A percentile compares a stretch with the other conserved stretches of the same genome.
These are phyloP conservation scores for Rhinoderma darwinii DNA, from an alignment of 2,113 vertebrate genomes.

Conservation along the genomic window DNA sequence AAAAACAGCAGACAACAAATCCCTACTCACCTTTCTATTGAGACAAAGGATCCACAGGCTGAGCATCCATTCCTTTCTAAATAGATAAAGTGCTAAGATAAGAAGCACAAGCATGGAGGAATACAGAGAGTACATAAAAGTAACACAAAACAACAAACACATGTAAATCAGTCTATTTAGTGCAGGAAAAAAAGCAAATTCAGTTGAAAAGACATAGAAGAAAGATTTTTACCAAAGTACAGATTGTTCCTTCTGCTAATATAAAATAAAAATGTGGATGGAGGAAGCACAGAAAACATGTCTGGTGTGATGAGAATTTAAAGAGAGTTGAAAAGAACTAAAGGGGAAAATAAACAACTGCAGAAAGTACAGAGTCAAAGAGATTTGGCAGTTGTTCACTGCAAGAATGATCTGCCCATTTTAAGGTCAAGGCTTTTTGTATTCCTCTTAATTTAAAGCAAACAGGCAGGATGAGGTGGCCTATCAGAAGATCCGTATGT, in stretches of 20 bases:
- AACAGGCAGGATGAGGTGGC: neutral
- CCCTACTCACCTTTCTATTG: constrained; percentile 14
- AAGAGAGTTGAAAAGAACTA: neutral
- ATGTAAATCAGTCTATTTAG: neutral
- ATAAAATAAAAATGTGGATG: neutral
- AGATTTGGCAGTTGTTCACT: neutral
- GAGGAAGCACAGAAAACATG: neutral
- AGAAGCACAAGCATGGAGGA: neutral
- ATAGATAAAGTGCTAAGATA: constrained; percentile 45
- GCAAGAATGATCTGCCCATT: constrained; percentile 63
- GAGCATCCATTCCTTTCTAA: neutral
- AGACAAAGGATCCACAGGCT: neutral
- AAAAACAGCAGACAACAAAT: neutral
- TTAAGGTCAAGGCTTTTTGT: constrained; percentile 72
- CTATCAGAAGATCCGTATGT: neutral
- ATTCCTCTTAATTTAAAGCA: constrained; percentile 20
- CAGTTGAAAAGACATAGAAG: neutral
- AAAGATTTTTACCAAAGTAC: neutral
- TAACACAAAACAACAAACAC: neutral
- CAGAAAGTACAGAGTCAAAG: constrained; percentile 13
- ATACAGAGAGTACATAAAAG: neutral
- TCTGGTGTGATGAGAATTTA: neutral
- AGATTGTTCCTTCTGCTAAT: neutral
- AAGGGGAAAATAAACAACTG: neutral
- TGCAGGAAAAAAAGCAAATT: neutral